A percentile compares a stretch with the other conserved stretches of the same genome.
These are phyloP conservation scores for Dryoscopus gambensis DNA, from an alignment of 2,113 vertebrate genomes.

Conservation along the genomic window DNA sequence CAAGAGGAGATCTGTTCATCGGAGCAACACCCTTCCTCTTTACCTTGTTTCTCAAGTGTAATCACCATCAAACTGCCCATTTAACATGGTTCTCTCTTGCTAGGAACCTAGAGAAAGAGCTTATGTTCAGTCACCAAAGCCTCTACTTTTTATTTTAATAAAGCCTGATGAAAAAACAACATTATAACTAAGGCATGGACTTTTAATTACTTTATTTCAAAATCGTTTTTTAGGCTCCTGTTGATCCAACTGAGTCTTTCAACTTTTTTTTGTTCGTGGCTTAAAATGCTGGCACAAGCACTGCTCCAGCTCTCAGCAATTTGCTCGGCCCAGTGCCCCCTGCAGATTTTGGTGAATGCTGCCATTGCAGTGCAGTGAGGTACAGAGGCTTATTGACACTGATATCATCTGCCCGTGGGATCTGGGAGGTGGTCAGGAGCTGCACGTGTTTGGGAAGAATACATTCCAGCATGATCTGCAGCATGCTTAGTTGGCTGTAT, in stretches of 20 bases:
- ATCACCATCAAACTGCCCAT: neutral
- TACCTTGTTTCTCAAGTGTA: neutral
- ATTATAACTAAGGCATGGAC: neutral
- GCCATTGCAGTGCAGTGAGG: neutral
- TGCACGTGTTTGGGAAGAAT: neutral
- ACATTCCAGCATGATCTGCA: neutral
- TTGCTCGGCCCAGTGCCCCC: neutral
- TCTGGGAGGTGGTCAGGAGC: neutral
- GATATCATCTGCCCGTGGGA: neutral
- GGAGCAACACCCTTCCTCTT: constrained; percentile 28
- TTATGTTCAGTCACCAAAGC: neutral
- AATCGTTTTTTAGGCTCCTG: neutral
- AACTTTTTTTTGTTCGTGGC: neutral
- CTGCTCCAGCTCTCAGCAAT: neutral
- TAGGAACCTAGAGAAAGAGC: neutral
- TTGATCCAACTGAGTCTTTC: neutral
- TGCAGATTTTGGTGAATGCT: neutral
- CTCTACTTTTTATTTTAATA: neutral
- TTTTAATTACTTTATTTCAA: neutral
- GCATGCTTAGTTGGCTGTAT: neutral
- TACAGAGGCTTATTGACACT: neutral
- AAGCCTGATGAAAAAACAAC: neutral
- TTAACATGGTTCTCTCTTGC: neutral
- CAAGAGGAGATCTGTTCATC: neutral
- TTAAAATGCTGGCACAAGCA: neutral